Base-by-base conservation (phyloP, 2,113 vertebrate species). In the Pluvianellus socialis region DNA sequence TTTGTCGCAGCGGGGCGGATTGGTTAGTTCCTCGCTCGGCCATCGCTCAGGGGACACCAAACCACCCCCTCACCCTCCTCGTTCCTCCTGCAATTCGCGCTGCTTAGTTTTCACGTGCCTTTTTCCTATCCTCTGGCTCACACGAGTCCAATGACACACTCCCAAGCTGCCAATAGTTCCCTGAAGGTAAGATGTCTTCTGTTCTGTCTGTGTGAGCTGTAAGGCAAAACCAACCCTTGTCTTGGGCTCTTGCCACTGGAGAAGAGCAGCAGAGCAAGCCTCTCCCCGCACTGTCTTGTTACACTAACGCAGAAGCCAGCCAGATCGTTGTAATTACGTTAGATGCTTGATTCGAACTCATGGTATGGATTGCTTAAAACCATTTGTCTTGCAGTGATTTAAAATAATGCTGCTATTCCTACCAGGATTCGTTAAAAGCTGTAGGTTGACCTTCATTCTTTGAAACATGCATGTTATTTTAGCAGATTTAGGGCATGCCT, bases 161-260 rank as follows among this genome's bases (percentile, higher is more conserved):
- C 96, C 97, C 98, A 98, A 96, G 95, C 97, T 97, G 98, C 98
- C 97, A 96, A 73, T 98, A 96, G 98, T 96, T 97, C 98, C 96
- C 68, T 93, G 96, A 98, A 98, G 98, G 98, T 98, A 98, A 98
- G 98, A 96, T n/a, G 38, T 98, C 92, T 97, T 98, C 94, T 96
- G 86, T 98, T 98, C 96, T 98, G 94, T 98, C 82, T 98, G 96
- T 97, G 96, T 98, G 97, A 95, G 97, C 97, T 45, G 13, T 93
- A 70, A 93, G 88, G 96, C 93, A 94, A 97, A 94, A 28, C 52
- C 74, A 53, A 47, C 28, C 89, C 95, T 88, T 88, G 35, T 45
- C 38, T 45, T 45, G 94, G 92, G 93, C 95, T 96, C 93, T 44
- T 90, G 89, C 70, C 83, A 49, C 86, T 91, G 94, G 90, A 75